phyloP scores from a whole-genome alignment of 2,797 vertebrate genomes.

The Sphenopsis melanotis region DNA sequence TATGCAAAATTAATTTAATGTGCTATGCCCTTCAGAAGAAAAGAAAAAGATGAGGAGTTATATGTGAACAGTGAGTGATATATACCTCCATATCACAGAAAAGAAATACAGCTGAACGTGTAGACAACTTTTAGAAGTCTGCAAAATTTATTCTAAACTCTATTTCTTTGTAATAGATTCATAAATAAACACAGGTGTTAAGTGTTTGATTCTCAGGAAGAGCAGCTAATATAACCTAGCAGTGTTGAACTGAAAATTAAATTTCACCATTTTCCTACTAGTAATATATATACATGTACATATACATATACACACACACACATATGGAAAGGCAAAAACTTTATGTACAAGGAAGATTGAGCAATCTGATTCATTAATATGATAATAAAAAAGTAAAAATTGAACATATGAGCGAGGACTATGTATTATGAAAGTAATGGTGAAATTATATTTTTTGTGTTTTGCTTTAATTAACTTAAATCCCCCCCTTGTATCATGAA shows the following conservation, averaged over 20 bases:
- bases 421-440: background rate
- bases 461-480: background rate
- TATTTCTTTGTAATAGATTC: background rate
- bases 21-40: background rate
- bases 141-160: background rate
- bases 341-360: background rate
- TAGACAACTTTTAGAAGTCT: background rate
- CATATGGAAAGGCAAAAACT: background rate
- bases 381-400: background rate
- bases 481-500: accelerated
- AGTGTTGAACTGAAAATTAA: background rate
- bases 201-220: background rate
- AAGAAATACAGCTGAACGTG: background rate
- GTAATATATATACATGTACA: too few relatives aligned
- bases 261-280: background rate
- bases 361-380: background rate
- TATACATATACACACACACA: background rate
- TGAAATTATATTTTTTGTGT: background rate
- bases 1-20: background rate
- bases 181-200: background rate
- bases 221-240: background rate
- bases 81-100: background rate
- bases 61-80: background rate
- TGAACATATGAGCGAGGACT: background rate
- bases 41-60: background rate